A percentile compares a stretch with the other conserved stretches of the same genome.
These are phyloP conservation scores for Ophioninae sp. DNA, from an alignment of 2,888 invertebrate genomes.

Conservation along the genomic window DNA sequence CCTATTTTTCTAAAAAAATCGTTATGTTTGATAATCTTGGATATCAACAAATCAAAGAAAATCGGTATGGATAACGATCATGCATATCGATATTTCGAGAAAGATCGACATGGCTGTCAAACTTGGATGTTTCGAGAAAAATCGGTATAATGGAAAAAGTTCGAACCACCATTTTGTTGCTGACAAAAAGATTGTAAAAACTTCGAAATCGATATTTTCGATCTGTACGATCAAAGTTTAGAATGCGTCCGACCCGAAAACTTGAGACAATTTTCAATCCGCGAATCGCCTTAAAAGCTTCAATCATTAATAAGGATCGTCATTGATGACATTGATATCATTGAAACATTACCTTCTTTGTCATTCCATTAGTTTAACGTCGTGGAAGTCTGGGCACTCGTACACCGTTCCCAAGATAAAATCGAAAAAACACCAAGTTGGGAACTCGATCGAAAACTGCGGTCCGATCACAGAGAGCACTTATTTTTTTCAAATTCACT, in stretches of 20 bases:
- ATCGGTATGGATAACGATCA: background rate
- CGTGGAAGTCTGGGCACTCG: constrained; percentile 54
- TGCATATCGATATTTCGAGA: background rate
- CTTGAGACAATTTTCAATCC: background rate
- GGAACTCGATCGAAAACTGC: constrained; percentile 52
- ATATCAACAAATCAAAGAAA: background rate
- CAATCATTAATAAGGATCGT: background rate
- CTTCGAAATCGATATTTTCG: too few relatives aligned
- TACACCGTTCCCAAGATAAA: constrained; percentile 48
- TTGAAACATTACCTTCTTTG: constrained; percentile 76
- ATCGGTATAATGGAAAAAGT: background rate
- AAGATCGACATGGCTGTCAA: background rate
- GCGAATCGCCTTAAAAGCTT: background rate
- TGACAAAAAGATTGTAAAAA: too few relatives aligned
- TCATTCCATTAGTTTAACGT: constrained; percentile 76
- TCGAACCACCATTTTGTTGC: background rate
- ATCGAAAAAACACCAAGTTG: constrained; percentile 35
- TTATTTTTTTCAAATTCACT: constrained; percentile 33
- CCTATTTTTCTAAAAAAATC: background rate
- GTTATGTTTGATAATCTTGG: background rate
- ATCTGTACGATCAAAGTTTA: background rate
- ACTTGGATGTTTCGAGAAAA: too few relatives aligned
- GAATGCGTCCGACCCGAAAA: background rate
- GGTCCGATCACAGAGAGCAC: constrained; percentile 48
- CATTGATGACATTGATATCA: background rate